Conservation (phyloP, 2,797 vertebrate species). For the Bryconaethiops microstoma region DNA sequence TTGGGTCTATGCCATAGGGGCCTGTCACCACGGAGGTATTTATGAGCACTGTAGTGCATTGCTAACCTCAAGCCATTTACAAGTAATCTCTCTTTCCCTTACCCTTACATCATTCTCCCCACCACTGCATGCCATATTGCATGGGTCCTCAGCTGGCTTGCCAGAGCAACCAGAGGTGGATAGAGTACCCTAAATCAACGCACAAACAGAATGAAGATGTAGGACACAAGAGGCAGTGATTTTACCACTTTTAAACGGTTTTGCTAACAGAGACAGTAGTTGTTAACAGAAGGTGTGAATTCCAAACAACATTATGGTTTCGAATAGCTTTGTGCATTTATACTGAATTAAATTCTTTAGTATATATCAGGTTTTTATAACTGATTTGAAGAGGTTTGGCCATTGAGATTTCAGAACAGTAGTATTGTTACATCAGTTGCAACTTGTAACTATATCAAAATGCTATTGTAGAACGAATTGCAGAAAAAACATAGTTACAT, state of each 20-base stretch:
- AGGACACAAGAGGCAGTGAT: neutral
- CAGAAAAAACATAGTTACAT: no score
- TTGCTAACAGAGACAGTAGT: neutral
- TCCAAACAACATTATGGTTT: no score
- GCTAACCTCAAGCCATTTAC: slow-evolving; percentile 31
- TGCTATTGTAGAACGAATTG: no score
- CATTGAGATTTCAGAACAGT: no score
- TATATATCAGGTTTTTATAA: no score
- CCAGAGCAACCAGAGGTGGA: neutral
- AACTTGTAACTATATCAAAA: no score
- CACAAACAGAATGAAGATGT: neutral
- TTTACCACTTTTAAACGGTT: neutral
- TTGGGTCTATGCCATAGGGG: neutral
- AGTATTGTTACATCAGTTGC: no score
- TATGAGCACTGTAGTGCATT: neutral
- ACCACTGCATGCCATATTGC: neutral
- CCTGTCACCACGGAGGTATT: neutral
- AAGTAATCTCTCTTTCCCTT: neutral
- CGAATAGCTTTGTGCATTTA: no score
- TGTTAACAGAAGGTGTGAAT: neutral
- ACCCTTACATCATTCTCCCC: slow-evolving; percentile 3
- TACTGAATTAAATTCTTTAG: no score
- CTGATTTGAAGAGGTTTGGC: no score
- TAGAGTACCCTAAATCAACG: neutral
- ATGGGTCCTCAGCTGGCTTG: neutral